These are phyloP conservation scores for Saccopteryx bilineata DNA, from an alignment of 2,113 vertebrate genomes.

Conservation along the genomic window DNA sequence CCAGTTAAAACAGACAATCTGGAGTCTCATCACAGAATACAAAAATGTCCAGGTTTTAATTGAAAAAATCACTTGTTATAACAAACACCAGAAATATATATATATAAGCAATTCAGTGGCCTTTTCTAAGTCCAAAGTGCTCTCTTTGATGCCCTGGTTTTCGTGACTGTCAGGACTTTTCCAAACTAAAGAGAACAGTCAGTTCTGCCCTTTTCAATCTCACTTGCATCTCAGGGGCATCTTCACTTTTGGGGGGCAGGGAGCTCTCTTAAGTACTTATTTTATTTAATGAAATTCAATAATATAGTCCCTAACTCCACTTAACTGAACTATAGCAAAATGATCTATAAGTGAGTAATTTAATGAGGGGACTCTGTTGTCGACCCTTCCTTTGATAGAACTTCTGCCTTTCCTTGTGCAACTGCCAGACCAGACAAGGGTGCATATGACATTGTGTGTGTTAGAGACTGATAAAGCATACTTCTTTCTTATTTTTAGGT, in stretches of 20 bases:
- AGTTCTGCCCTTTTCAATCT: neutral
- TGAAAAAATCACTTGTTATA: neutral
- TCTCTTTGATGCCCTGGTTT: neutral
- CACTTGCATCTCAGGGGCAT: neutral
- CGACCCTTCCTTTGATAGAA: neutral
- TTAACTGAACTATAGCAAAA: neutral
- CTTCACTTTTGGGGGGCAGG: neutral
- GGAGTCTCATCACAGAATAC: neutral
- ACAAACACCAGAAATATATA: neutral
- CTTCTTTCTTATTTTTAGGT: slow-evolving; percentile 28
- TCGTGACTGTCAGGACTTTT: neutral
- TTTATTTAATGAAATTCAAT: slow-evolving; percentile 47
- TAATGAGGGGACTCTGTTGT: neutral
- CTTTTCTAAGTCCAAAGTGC: neutral
- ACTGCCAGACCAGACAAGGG: neutral
- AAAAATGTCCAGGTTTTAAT: neutral
- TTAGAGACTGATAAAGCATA: neutral
- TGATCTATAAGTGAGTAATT: neutral
- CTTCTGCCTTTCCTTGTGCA: neutral
- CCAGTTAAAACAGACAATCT: neutral
- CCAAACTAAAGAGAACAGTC: neutral
- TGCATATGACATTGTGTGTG: neutral
- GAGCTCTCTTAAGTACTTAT: neutral
- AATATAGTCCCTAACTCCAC: neutral
- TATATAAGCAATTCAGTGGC: neutral